A percentile compares a stretch with the other conserved stretches of the same genome.
phyloP scores from a whole-genome alignment of 2,888 invertebrate genomes.

The Octodonta nipae region DNA sequence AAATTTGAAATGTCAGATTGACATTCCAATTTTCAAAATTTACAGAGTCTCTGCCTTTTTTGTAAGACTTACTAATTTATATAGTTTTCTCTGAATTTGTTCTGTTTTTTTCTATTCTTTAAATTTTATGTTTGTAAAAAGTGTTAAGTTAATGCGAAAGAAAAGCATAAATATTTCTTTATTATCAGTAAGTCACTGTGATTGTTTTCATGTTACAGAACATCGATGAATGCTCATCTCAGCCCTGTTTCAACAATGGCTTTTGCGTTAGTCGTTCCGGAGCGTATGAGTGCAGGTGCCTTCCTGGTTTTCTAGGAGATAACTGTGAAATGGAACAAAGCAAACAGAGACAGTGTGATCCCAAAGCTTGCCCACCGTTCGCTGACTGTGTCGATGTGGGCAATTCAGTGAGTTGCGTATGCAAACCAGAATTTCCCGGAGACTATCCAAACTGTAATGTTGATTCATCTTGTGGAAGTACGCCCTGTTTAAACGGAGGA shows the following conservation, averaged over 20 bases:
- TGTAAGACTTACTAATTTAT: too few species aligned
- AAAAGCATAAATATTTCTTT: background rate
- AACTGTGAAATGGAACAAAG: constrained; percentile 38
- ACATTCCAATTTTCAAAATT: too few species aligned
- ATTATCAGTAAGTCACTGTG: too few species aligned
- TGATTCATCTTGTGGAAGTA: constrained; percentile 46
- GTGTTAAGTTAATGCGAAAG: too few species aligned
- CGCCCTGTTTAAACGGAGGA: constrained; percentile 64
- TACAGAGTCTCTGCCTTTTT: too few species aligned
- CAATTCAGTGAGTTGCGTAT: constrained; percentile 41
- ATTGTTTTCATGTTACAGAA: constrained; percentile 24
- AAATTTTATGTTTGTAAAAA: too few species aligned
- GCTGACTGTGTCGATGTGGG: constrained; percentile 49
- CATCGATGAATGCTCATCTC: constrained; percentile 43
- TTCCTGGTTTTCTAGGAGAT: constrained; percentile 40
- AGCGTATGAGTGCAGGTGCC: constrained; percentile 44
- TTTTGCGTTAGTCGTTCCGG: constrained; percentile 45
- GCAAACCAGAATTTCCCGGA: constrained; percentile 51
- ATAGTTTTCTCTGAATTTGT: too few species aligned
- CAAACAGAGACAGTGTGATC: constrained; percentile 34
- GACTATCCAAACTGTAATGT: constrained; percentile 36
- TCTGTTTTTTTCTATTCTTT: too few species aligned
- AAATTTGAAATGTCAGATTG: too few species aligned
- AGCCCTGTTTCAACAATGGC: constrained; percentile 49
- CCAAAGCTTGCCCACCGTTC: constrained; percentile 46